Base-by-base conservation (phyloP, 2,888 invertebrate species). In the Agonopterix alstromeriana region DNA sequence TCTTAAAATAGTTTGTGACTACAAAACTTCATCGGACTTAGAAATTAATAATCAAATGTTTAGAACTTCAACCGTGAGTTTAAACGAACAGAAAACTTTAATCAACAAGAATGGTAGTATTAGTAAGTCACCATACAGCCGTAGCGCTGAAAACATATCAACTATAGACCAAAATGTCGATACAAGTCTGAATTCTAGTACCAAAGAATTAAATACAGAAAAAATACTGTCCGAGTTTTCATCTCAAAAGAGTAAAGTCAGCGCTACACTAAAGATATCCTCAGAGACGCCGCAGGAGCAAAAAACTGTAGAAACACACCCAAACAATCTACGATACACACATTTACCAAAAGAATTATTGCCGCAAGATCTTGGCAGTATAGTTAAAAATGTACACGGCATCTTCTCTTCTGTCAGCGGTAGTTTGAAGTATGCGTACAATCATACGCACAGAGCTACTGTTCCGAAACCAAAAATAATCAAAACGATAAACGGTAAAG, bases 351-450 rank as follows among this genome's bases (percentile, higher is more conserved):
- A 86, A 62, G 88, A 88, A 53, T 57, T 86, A 0, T 48, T 87
- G 1, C 71, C 82, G 0, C 87, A 83, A 70, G 88, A 88, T 42
- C 58, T 88, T 0, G 86, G 87, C 0, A 83, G 73, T 51, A 81
- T 89, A 1, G 87, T 88, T 1, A 88, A 88, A 58, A 89, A 89
- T 64, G 88, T 89, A 0, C 89, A 89, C 3, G 89, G 89, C 0
- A 83, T 89, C 58, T 89, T 89, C 53, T 87, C 88, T 0, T 81
- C 84, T 0, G 80, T 89, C 0, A 85, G 88, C 4, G 89, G 88
- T 0, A 86, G 83, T 46, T 58, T 89, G 4, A 89, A 86, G 54
- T 81, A 78, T 59, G 89, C 84, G 1, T 89, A 89, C 53, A 75
- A 38, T n/a, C 38, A 38, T 12, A 42, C 77, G 0, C 78, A 84